Evolutionary conservation across 2,113 vertebrate genomes (phyloP).

Genomic region (Peromyscus leucopus): DNA sequence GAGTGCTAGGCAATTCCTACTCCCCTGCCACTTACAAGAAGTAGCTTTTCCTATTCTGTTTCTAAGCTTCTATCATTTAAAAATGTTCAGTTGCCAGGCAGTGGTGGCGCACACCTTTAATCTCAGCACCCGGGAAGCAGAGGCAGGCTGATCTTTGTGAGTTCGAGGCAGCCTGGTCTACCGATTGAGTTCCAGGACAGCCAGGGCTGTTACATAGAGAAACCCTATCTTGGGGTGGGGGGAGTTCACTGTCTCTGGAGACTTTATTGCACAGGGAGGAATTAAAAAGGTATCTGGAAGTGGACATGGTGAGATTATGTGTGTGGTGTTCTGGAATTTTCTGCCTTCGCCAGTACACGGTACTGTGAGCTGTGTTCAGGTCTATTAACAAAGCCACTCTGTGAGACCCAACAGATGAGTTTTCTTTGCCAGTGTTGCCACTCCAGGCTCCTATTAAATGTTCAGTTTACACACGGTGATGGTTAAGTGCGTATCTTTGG

Average conservation of each 20-base stretch:
- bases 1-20: not conserved
- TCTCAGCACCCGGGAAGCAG: not conserved
- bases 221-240: not conserved
- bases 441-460: not conserved
- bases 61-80: slow-evolving; percentile 32
- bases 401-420: not conserved
- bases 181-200: not conserved
- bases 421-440: slow-evolving; percentile 28
- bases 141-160: not conserved
- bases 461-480: not conserved
- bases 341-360: not conserved
- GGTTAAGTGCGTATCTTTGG: not conserved
- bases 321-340: not conserved
- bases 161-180: not conserved
- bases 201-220: not conserved
- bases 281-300: slow-evolving; percentile 44
- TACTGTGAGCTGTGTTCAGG: not conserved
- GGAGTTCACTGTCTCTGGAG: not conserved
- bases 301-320: not conserved
- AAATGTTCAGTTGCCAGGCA: not conserved
- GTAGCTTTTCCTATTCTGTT: not conserved
- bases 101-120: not conserved
- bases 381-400: not conserved
- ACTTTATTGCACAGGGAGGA: not conserved
- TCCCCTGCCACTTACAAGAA: slow-evolving; percentile 11